A percentile compares a stretch with the other conserved stretches of the same genome.
Evolutionary conservation across 2,888 invertebrate species (phyloP).

Genomic region (Eilema sororculum): DNA sequence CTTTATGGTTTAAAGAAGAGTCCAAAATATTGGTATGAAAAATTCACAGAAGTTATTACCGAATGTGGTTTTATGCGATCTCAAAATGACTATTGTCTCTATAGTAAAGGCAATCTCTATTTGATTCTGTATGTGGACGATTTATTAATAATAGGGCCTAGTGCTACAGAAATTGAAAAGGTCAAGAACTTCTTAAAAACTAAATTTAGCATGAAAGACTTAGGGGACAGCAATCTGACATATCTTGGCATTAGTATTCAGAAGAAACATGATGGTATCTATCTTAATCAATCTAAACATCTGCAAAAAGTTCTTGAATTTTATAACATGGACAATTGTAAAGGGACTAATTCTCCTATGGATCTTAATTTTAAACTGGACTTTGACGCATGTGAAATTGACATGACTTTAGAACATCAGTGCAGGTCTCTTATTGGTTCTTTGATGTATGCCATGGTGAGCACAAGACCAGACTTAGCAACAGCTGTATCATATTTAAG

Average conservation of each 20-base stretch:
- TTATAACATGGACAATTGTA: neutral
- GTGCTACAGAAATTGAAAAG: neutral
- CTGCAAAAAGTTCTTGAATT: neutral
- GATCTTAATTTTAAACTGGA: neutral
- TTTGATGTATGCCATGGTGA: neutral
- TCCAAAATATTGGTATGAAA: too few species aligned
- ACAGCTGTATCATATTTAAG: neutral
- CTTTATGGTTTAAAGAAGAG: too few species aligned
- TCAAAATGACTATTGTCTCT: too few species aligned
- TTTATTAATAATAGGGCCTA: neutral
- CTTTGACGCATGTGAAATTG: neutral
- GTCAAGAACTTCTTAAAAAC: neutral
- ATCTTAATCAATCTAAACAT: neutral
- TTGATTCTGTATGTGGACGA: too few species aligned
- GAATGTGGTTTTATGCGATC: too few species aligned
- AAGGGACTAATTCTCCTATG: neutral
- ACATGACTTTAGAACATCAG: neutral
- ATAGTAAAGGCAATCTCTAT: too few species aligned
- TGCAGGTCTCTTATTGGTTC: neutral
- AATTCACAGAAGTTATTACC: too few species aligned
- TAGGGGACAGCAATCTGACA: neutral
- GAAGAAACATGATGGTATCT: neutral
- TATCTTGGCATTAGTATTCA: neutral
- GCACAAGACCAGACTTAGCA: neutral
- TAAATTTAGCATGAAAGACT: neutral